phyloP scores from a whole-genome alignment of 2,888 invertebrate species.

The Aspidiotus rigidus region DNA sequence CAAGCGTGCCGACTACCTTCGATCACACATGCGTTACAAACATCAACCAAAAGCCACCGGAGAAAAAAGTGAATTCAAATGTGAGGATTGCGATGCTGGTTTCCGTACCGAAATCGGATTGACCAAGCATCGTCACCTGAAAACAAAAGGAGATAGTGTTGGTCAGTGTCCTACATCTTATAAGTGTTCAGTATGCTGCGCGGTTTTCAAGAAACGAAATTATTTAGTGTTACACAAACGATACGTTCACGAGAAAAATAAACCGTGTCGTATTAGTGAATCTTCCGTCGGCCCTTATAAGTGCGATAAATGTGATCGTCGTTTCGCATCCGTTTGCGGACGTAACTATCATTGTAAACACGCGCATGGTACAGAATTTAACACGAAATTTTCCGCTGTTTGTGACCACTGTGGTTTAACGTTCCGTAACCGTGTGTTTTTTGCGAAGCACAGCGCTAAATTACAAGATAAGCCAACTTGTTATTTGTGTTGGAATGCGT shows the following conservation, averaged over 20 bases:
- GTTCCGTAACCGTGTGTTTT: slow-evolving; percentile 19
- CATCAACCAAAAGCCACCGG: slow-evolving; percentile 3
- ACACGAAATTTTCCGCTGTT: slow-evolving; percentile 10
- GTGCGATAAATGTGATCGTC: slow-evolving; percentile 22
- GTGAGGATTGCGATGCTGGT: slow-evolving; percentile 7
- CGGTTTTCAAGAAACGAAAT: slow-evolving; percentile 9
- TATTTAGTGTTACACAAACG: slow-evolving; percentile 18
- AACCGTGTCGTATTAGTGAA: slow-evolving; percentile 26
- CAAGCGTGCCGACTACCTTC: slow-evolving; percentile 22
- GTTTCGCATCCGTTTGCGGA: slow-evolving; percentile 19
- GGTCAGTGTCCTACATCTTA: neutral
- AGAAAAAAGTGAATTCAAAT: neutral
- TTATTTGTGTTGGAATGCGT: slow-evolving; percentile 22
- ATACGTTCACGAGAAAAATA: slow-evolving; percentile 15
- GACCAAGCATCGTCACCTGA: neutral
- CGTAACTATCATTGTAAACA: slow-evolving; percentile 24
- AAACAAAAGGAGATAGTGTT: neutral
- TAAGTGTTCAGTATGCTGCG: slow-evolving; percentile 3
- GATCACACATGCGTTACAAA: slow-evolving; percentile 24
- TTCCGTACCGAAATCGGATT: slow-evolving; percentile 5
- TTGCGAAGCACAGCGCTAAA: slow-evolving; percentile 22
- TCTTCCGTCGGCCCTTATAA: slow-evolving; percentile 20
- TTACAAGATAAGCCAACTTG: slow-evolving; percentile 18
- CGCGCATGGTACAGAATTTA: slow-evolving; percentile 7
- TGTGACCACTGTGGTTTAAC: slow-evolving; percentile 29